phyloP scores from a whole-genome alignment of 2,888 invertebrate species.

The Rapana venosa region DNA sequence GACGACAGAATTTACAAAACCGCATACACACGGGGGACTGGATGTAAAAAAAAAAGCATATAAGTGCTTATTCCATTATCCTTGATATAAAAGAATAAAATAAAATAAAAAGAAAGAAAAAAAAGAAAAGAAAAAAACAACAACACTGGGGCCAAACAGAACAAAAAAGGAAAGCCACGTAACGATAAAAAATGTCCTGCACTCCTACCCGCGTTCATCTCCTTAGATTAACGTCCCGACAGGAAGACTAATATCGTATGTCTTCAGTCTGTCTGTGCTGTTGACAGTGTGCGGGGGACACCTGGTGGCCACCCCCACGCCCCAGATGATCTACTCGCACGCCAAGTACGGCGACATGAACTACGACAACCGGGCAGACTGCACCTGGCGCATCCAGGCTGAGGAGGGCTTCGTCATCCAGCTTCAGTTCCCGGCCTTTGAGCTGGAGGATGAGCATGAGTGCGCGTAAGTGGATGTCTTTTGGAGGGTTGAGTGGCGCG shows the following conservation, averaged over 20 bases:
- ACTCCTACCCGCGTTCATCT: too few relatives aligned
- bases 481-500: too few relatives aligned
- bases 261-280: neutral
- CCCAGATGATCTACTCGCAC: constrained; percentile 95
- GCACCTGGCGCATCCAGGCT: constrained; percentile 96
- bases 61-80: too few relatives aligned
- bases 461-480: constrained; percentile 82
- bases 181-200: neutral
- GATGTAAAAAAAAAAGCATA: too few relatives aligned
- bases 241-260: too few relatives aligned
- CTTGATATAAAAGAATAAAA: too few relatives aligned
- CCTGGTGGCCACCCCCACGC: constrained; percentile 87
- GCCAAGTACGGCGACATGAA: constrained; percentile 93
- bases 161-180: neutral
- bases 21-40: too few relatives aligned
- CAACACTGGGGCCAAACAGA: neutral
- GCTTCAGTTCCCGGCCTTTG: constrained; percentile 91
- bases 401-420: constrained; percentile 85
- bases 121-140: too few relatives aligned
- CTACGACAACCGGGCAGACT: constrained; percentile 93
- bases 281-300: constrained; percentile 94
- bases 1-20: too few relatives aligned
- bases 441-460: constrained; percentile 92
- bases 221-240: too few relatives aligned
- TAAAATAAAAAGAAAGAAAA: too few relatives aligned